Percentiles rank a stretch among this genome's conserved stretches.
Conservation (phyloP, 2,113 vertebrate species). For the Ophiodon elongatus region DNA sequence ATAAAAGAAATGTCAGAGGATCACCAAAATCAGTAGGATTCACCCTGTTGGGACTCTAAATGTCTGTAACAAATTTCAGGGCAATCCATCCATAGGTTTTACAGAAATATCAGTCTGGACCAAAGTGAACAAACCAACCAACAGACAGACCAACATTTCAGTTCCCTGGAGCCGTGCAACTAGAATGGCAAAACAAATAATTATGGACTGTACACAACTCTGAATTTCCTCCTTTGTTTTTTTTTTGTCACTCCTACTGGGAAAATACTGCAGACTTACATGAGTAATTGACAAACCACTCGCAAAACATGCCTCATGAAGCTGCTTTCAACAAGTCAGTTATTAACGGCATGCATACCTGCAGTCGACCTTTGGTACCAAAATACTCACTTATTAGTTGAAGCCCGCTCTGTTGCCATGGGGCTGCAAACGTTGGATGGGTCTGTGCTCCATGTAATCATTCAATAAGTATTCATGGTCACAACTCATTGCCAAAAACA, state of each 20-base stretch:
- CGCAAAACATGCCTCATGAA: slow-evolving; percentile 56
- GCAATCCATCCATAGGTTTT: neutral
- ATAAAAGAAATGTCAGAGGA: neutral
- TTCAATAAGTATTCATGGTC: slow-evolving; percentile 55
- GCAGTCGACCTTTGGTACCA: slow-evolving; percentile 82
- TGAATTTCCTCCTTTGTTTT: slow-evolving; percentile 19
- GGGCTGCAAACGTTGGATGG: slow-evolving; percentile 60
- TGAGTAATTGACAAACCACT: slow-evolving; percentile 66
- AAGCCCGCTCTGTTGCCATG: slow-evolving; percentile 80
- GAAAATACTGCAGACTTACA: slow-evolving; percentile 51
- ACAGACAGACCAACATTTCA: neutral
- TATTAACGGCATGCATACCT: slow-evolving; percentile 83
- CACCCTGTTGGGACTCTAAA: neutral
- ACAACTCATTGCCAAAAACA: slow-evolving; percentile 34
- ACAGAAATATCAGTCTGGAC: neutral
- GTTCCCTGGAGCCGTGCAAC: neutral
- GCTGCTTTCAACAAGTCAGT: slow-evolving; percentile 74
- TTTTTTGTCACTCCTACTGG: slow-evolving; percentile 31
- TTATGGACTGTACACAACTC: neutral
- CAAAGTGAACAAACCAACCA: neutral
- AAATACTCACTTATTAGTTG: slow-evolving; percentile 85
- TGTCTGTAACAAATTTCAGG: neutral
- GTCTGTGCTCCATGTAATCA: slow-evolving; percentile 64
- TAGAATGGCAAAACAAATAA: neutral
- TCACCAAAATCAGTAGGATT: neutral